Percentiles rank a stretch among this genome's conserved stretches.
phyloP scores from a whole-genome alignment of 2,797 vertebrate genomes.

The Diplodus sargus region DNA sequence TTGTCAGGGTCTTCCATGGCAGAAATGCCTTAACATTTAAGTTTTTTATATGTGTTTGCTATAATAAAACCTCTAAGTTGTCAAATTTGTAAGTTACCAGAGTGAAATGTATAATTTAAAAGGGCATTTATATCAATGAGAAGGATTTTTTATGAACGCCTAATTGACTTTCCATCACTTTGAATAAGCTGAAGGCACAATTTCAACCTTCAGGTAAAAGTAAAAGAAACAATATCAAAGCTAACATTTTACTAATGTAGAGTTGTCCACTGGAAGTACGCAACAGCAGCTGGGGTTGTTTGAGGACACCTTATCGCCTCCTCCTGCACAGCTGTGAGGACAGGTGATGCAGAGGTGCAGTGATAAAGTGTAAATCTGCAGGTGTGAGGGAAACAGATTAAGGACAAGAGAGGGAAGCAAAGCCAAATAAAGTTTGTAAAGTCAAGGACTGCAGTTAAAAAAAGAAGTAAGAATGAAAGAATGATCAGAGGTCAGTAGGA shows the following conservation, averaged over 20 bases:
- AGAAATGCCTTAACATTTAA: neutral
- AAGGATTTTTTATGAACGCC: neutral
- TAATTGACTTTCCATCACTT: neutral
- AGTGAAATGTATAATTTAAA: neutral
- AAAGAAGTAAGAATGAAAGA: neutral
- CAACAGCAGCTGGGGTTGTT: neutral
- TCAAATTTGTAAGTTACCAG: neutral
- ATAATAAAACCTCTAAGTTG: neutral
- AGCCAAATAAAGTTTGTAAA: neutral
- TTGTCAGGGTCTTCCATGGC: neutral
- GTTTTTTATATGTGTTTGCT: neutral
- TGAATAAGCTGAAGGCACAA: neutral
- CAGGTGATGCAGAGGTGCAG: conserved; percentile 35
- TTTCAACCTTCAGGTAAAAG: neutral
- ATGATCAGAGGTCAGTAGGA: neutral
- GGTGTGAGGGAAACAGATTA: conserved; percentile 3
- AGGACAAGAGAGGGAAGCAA: neutral
- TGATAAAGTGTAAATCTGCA: conserved; percentile 4
- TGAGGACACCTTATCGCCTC: neutral
- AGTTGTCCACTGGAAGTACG: neutral
- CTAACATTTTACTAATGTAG: neutral
- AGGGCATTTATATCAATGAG: neutral
- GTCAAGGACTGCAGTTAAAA: neutral
- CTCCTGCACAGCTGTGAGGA: conserved; percentile 7
- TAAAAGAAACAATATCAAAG: neutral